These are phyloP conservation scores for Drepana falcataria DNA, from an alignment of 2,888 invertebrate genomes.

Conservation along the genomic window DNA sequence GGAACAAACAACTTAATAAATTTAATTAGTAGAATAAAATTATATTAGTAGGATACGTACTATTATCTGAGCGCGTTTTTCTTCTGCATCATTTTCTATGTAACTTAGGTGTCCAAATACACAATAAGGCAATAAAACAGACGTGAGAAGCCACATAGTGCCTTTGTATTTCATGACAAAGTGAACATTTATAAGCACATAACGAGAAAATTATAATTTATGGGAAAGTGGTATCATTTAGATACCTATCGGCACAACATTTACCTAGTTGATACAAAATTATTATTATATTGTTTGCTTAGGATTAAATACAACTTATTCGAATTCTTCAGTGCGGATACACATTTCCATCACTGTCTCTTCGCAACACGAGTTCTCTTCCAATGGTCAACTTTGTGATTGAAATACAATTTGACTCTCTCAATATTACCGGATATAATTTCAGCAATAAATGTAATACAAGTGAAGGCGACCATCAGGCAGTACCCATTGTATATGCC, in stretches of 20 bases:
- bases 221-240: background rate
- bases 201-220: background rate
- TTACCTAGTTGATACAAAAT: background rate
- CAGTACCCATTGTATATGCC: slow-evolving; percentile 51
- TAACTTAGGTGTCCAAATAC: background rate
- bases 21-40: no score
- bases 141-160: background rate
- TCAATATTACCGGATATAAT: slow-evolving; percentile 20
- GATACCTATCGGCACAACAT: background rate
- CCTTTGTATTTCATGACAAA: background rate
- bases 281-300: no score
- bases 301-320: no score
- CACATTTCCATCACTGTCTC: background rate
- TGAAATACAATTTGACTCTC: background rate
- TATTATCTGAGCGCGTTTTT: background rate
- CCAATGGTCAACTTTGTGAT: background rate
- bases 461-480: slow-evolving; percentile 28
- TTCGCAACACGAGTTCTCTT: background rate
- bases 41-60: background rate
- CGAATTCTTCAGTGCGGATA: no score
- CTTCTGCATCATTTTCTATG: background rate
- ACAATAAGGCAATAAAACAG: slow-evolving; percentile 3
- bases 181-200: background rate
- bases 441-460: slow-evolving; percentile 47
- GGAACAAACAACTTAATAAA: no score